Percentiles rank a stretch among this genome's conserved stretches.
Conservation (phyloP, 2,888 invertebrate genomes). For the Molanna angustata region DNA sequence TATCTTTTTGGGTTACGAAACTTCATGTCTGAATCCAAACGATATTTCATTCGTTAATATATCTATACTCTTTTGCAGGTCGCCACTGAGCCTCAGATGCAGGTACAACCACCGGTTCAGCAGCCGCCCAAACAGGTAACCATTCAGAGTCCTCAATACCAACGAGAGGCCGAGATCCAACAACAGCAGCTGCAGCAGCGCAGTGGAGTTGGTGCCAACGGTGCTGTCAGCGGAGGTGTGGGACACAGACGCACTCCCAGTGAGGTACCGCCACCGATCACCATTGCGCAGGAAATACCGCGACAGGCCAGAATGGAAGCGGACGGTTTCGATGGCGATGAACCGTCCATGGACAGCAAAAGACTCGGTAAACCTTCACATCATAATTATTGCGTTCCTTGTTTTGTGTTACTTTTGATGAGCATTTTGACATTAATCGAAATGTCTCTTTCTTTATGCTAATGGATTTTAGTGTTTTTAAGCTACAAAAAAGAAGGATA, state of each 20-base stretch:
- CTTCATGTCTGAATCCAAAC: too few species aligned
- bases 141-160: conserved; percentile 17
- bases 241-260: conserved; percentile 7
- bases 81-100: neutral
- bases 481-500: too few species aligned
- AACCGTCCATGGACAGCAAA: conserved; percentile 44
- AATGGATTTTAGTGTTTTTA: too few species aligned
- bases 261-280: neutral
- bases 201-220: neutral
- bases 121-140: conserved; percentile 21
- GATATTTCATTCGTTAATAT: neutral
- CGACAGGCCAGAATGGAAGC: conserved; percentile 25
- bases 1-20: too few species aligned
- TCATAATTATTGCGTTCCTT: too few species aligned
- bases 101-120: conserved; percentile 5
- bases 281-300: neutral
- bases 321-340: conserved; percentile 52
- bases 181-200: conserved; percentile 36
- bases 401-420: too few species aligned
- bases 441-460: too few species aligned
- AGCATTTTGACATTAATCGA: too few species aligned
- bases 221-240: too few species aligned
- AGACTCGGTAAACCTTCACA: conserved; percentile 51
- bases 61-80: conserved; percentile 1
- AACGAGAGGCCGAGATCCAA: conserved; percentile 38